These are phyloP conservation scores for Eupristina koningsbergeri DNA, from an alignment of 1,140 invertebrate genomes.

Conservation along the genomic window DNA sequence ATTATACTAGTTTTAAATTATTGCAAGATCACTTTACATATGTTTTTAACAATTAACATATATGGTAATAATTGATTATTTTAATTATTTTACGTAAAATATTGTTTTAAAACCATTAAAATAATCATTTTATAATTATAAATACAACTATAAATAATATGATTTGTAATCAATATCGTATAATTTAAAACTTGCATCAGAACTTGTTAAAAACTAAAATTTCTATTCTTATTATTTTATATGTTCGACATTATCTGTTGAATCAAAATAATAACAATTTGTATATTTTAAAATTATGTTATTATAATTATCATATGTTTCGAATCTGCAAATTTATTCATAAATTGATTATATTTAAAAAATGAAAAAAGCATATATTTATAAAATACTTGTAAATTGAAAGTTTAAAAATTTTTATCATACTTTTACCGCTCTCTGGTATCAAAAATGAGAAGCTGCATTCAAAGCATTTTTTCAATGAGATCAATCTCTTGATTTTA, in stretches of 20 bases:
- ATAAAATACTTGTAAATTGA: not conserved
- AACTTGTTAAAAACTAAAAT: conserved; percentile 28
- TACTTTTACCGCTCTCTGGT: conserved; percentile 5
- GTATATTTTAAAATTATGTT: not conserved
- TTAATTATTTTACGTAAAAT: not conserved
- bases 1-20: conserved; percentile 39
- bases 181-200: conserved; percentile 28
- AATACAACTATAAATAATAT: not conserved
- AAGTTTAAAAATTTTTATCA: conserved; percentile 10
- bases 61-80: conserved; percentile 28
- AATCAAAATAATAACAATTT: not conserved
- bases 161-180: not conserved
- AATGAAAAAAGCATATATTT: not conserved
- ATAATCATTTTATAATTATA: conserved; percentile 12
- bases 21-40: conserved; percentile 28
- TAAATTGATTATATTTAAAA: not conserved
- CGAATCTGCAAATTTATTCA: conserved; percentile 1
- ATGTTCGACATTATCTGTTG: not conserved
- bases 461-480: not conserved
- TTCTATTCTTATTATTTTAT: conserved; percentile 8
- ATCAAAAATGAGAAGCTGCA: conserved; percentile 14
- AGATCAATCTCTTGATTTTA: conserved; percentile 3
- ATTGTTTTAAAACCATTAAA: conserved; percentile 1
- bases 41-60: conserved; percentile 3
- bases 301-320: no score